Conservation (phyloP, 2,113 vertebrate genomes). For the Maccullochella peelii region DNA sequence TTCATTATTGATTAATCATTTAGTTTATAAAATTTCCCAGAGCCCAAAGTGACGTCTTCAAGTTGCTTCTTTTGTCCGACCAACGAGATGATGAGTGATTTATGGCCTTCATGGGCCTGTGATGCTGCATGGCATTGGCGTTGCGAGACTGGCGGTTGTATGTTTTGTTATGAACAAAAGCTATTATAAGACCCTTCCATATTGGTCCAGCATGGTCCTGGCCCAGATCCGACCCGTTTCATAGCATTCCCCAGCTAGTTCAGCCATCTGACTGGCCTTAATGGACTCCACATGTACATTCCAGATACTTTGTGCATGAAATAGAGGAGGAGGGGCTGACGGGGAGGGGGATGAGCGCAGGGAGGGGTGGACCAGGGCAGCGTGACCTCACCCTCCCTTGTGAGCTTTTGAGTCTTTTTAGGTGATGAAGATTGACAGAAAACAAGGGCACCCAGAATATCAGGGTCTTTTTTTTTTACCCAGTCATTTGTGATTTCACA, state of each 20-base stretch:
- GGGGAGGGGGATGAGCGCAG: not conserved
- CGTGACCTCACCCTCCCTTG: slow-evolving; percentile 60
- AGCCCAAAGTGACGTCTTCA: no score
- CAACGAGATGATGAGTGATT: not conserved
- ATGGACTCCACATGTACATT: slow-evolving; percentile 84
- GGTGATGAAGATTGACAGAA: slow-evolving; percentile 44
- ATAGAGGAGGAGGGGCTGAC: slow-evolving; percentile 27
- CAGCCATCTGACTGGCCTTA: slow-evolving; percentile 74
- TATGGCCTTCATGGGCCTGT: not conserved
- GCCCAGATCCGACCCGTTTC: slow-evolving; percentile 55
- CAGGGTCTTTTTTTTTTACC: not conserved
- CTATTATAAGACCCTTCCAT: slow-evolving; percentile 46
- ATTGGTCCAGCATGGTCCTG: slow-evolving; percentile 36
- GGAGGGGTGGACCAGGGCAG: slow-evolving; percentile 14
- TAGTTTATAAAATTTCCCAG: no score
- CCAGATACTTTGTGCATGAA: slow-evolving; percentile 72
- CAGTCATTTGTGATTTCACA: slow-evolving; percentile 51
- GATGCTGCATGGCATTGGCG: slow-evolving; percentile 3
- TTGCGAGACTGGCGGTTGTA: not conserved
- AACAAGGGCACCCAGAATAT: slow-evolving; percentile 24
- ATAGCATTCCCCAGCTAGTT: slow-evolving; percentile 63
- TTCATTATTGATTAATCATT: no score
- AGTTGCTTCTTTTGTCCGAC: no score
- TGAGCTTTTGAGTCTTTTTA: slow-evolving; percentile 34
- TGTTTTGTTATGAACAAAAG: slow-evolving; percentile 15